Base-by-base conservation (phyloP, 2,888 invertebrate genomes). In the Glyphotaelius pellucidus region DNA sequence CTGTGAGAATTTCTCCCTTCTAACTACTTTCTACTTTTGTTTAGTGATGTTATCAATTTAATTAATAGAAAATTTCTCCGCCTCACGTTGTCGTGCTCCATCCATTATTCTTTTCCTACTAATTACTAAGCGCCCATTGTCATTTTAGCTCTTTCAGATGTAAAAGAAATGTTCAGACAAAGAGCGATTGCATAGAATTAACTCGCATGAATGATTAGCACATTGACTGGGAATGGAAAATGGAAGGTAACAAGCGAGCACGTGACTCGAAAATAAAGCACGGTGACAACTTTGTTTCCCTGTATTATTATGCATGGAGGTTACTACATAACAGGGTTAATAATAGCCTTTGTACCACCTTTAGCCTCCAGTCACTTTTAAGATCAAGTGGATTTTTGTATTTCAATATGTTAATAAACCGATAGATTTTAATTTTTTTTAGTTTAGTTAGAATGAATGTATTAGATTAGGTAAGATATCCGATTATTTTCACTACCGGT, bases 1-100 rank as follows among this genome's bases (percentile, higher is more conserved):
- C 87, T 32, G 32, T 52, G 47, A 52, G 67, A 87, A 35, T 87
- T 87, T 87, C 87, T 87, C 87, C 87, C 87, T 67, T 87, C 67
- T 42, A 30, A 42, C 87, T 52, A 32, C 52, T 87, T 52, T 87
- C 87, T 67, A 87, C 52, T 87, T 25, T 19, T 47, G 31, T 38
- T 85, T 85, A 32, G 87, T 52, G 42, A 52, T 52, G 87, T 14
- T 87, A 87, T 87, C n/a, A n/a, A 38, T n/a, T 85, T n/a, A 38
- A 67, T 86, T 86, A 19, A 87, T 14, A 30, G 5, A 67, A 67
- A 67, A 31, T 87, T 67, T 87, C 52, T 87, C 67, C 67, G 19
- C 32, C 87, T 31, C 87, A 87, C 87, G 87, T 14, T 32, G 31
- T 87, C 67, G 52, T 87, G 87, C 30, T 87, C 87, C 25, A 85